Evolutionary conservation across 92 coral and sea anemone species (phyloP).

Genomic region (Palythoa caribaeorum): DNA sequence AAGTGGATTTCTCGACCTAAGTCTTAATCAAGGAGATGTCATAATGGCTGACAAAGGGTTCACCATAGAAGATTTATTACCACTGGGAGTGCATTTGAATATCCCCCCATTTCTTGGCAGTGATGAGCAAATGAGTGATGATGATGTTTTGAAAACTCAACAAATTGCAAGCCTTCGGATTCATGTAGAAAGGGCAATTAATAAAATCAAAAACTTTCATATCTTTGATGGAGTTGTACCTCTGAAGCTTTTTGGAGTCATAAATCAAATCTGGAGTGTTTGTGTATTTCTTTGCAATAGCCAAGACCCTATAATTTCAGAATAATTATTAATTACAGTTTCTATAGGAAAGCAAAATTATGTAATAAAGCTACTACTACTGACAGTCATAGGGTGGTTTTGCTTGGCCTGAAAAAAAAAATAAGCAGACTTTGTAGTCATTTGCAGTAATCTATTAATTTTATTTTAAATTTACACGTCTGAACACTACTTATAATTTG

Average conservation of each 20-base stretch:
- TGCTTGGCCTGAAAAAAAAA: slow-evolving; percentile 3
- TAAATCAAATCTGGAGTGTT: not conserved
- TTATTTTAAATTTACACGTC: slow-evolving; percentile 3
- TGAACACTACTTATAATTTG: not conserved
- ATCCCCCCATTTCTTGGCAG: not conserved
- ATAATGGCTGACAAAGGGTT: too few species aligned
- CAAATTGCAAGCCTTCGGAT: not conserved
- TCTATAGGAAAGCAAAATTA: not conserved
- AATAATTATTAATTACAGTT: slow-evolving; percentile 3
- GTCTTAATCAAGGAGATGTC: too few species aligned
- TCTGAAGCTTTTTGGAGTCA: slow-evolving; percentile 9
- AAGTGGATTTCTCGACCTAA: too few species aligned
- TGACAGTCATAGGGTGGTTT: slow-evolving; percentile 2
- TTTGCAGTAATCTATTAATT: not conserved
- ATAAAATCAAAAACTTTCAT: slow-evolving; percentile 4
- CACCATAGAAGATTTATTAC: too few species aligned
- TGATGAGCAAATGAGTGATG: slow-evolving; percentile 3
- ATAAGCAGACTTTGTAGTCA: slow-evolving; percentile 13
- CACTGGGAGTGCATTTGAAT: too few species aligned
- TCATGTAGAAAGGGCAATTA: slow-evolving; percentile 7
- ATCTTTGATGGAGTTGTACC: slow-evolving; percentile 10
- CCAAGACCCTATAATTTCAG: not conserved
- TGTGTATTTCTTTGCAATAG: slow-evolving; percentile 6
- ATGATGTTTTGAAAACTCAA: slow-evolving; percentile 12
- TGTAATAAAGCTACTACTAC: slow-evolving; percentile 1